Base-by-base conservation (phyloP, 2,888 invertebrate genomes). In the Molorchus minor region DNA sequence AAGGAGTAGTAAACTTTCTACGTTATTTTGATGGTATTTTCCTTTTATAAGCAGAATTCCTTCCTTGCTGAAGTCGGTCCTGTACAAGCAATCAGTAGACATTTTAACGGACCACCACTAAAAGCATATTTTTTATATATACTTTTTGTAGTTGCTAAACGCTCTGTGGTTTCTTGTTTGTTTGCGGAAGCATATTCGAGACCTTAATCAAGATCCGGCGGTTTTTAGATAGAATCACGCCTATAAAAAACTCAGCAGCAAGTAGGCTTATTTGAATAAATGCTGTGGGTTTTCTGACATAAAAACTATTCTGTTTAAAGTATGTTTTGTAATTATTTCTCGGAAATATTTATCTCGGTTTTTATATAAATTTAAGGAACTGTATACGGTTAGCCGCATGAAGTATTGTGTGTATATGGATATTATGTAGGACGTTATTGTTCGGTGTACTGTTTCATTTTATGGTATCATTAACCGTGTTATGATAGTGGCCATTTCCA, bases 211-310 rank as follows among this genome's bases (percentile, higher is more conserved):
- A 41, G 19, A 30, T 40, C 52, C 16, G 25, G 49, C 36, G 15
- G 15, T 8, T 30, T 45, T 10, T 30, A 45, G 49, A 49, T 49
- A 49, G 21, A 20, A 49, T 49, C 49, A n/a, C 25, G 17, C 30
- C 52, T 40, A 30, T 51, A 51, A 51, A n/a, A 49, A 51, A 49
- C 13, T 40, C 12, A n/a, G 41, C 41, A 41, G 40, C 41, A 29
- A 52, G 41, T 8, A 29, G 19, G 41, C 41, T 52, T 52, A 52
- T 52, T 52, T 52, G 38, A 49, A 49, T 49, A 49, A 45, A 49
- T 2, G 20, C 15, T 38, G 49, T 49, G 19, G 49, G 49, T 40
- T 49, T n/a, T 38, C 19, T 10, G 25, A 49, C 40, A 49, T 49
- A 15, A 49, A 49, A 36, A 7, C 33, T 38, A 13, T 25, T 13